These are phyloP conservation scores for Lamellibrachia luymesi DNA, from an alignment of 1,140 invertebrate genomes.

Conservation along the genomic window DNA sequence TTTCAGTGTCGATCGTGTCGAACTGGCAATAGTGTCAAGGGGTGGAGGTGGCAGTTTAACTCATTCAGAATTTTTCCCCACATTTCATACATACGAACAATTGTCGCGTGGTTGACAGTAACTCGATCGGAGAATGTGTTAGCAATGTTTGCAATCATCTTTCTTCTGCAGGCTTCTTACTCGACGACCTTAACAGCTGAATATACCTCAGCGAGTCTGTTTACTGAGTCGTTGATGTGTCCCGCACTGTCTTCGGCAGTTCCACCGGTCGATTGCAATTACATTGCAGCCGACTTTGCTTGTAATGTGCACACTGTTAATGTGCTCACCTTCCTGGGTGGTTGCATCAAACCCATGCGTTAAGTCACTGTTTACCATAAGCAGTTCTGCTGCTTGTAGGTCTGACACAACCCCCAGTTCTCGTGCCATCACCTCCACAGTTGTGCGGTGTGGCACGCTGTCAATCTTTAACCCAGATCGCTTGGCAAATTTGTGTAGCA, in stretches of 20 bases:
- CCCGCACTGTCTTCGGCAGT: slow-evolving; percentile 9
- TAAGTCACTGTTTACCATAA: neutral
- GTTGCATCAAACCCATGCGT: too few relatives aligned
- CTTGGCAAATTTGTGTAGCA: neutral
- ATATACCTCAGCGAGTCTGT: too few relatives aligned
- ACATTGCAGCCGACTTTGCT: neutral
- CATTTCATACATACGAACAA: neutral
- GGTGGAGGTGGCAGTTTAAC: slow-evolving; percentile 23
- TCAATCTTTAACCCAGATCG: neutral
- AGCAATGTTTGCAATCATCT: too few relatives aligned
- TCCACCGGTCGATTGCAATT: slow-evolving; percentile 13
- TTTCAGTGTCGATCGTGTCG: neutral
- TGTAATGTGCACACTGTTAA: too few relatives aligned
- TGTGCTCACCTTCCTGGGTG: too few relatives aligned
- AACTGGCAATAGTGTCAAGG: slow-evolving; percentile 2
- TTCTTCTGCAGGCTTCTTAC: too few relatives aligned
- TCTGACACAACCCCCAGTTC: neutral
- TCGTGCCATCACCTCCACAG: neutral
- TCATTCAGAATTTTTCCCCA: slow-evolving; percentile 19
- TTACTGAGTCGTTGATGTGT: neutral
- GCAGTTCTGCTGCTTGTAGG: neutral
- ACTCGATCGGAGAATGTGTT: too few relatives aligned
- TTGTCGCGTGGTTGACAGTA: too few relatives aligned
- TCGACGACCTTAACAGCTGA: too few relatives aligned
- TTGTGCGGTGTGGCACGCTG: neutral